Base-by-base conservation (phyloP, 2,888 invertebrate species). In the Drosophila greeni region DNA sequence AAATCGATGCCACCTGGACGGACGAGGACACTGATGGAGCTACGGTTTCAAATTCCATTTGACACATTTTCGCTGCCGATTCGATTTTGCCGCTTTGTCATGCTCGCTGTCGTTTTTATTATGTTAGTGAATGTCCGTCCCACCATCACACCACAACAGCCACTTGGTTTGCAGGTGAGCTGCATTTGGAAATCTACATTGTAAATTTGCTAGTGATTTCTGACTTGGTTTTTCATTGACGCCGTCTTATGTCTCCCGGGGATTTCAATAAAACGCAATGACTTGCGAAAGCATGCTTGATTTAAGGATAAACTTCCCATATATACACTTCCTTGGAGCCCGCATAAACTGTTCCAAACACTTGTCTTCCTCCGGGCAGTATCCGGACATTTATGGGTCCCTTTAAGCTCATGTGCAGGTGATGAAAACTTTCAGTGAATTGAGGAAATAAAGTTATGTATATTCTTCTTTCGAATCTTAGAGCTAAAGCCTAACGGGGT, bases 171-270 rank as follows among this genome's bases (percentile, higher is more conserved):
- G 3, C 48, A 33, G n/a, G 20, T 12, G 40, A 24, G 39, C 42
- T 70, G 52, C 64, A 66, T 66, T 66, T 70, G 42, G 1, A 55
- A 66, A 62, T 65, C 61, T 80, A 73, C 74, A 77, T 74, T 77
- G 75, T 73, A 74, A 74, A 73, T 80, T 76, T 60, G 70, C 54
- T 65, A 75, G 74, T 76, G 80, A 76, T 79, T 76, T 75, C 73
- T 72, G 75, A 65, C 64, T 74, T 45, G 33, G 20, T n/a, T 48
- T 31, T 33, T 11, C 20, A 48, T 20, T 20, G 56, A 47, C 42
- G 20, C 33, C 20, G 58, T 34, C 49, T 55, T 29, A 65, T 55
- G 54, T 64, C 52, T 34, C 2, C 23, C n/a, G 33, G 45, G 54
- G 7, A 64, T 60, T 55, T 26, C 48, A 64, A 62, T 70, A 61